Base-by-base conservation (phyloP, 2,113 vertebrate species). In the Dromaius novaehollandiae region DNA sequence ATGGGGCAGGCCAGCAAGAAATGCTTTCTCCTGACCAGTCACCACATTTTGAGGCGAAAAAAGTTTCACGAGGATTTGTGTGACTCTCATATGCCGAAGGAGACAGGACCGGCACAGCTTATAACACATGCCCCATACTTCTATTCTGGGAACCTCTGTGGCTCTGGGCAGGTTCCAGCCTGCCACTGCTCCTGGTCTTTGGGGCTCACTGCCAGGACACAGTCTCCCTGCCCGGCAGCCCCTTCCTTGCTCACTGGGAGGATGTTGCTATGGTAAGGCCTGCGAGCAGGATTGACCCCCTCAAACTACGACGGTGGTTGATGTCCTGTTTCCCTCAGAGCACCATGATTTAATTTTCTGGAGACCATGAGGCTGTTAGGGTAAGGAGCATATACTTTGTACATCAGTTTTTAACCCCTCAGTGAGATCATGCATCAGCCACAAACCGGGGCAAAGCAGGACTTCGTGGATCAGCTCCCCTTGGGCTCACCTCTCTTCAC, bases 161-260 rank as follows among this genome's bases (percentile, higher is more conserved):
- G 28, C 38, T 74, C 38, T 36, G 55, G 38, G 55, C 69, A 77
- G 26, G 24, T 44, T 74, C 38, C 50, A 81, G 82, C 15, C 19
- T 53, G 32, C 25, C 5, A 5, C 64, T 90, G 89, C 44, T 92
- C 53, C 89, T 74, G 53, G 2, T 64, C 36, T 64, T 34, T 3
- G 11, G 55, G 44, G 24, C 58, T 92, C 82, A 11, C 6, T 36
- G 55, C 82, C 69, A 69, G 21, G 32, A 60, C 42, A 36, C 50
- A 13, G 53, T 2, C 0, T 25, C 21, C 22, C 16, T 1, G 0
- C 22, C 50, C 56, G 38, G 46, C 9, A 20, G 4, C 7, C 15
- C 44, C 51, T 61, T 51, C 38, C n/a, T 26, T 80, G 40, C 32
- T 80, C 73, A 51, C 44, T 38, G 61, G 16, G n/a, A 66, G 24